A percentile compares a stretch with the other conserved stretches of the same genome.
Conservation (phyloP, 2,113 vertebrate genomes). For the Setophaga coronata region DNA sequence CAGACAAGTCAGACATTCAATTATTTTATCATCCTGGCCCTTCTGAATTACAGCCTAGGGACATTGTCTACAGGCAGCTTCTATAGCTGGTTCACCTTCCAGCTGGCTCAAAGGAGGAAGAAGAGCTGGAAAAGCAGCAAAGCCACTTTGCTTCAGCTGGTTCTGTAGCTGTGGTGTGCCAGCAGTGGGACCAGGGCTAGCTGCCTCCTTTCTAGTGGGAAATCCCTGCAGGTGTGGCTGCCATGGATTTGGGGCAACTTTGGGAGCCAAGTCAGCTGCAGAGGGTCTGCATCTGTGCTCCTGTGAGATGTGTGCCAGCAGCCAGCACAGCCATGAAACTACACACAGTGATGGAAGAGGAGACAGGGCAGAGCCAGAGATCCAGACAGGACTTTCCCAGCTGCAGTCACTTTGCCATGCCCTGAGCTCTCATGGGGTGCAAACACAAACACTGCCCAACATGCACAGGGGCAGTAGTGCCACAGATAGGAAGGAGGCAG, state of each 20-base stretch:
- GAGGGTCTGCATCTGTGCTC: not conserved
- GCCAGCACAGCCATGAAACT: not conserved
- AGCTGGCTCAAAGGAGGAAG: not conserved
- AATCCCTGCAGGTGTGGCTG: not conserved
- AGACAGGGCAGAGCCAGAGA: not conserved
- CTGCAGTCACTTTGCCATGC: too few relatives aligned
- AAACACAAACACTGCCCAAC: not conserved
- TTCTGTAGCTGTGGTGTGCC: not conserved
- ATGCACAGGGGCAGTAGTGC: not conserved
- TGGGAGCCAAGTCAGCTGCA: not conserved
- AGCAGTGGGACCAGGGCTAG: not conserved
- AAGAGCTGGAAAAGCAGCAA: not conserved
- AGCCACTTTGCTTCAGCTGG: not conserved
- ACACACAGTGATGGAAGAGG: not conserved
- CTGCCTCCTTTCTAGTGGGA: not conserved
- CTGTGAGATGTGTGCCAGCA: not conserved
- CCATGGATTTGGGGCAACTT: not conserved
- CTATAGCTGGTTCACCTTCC: not conserved
- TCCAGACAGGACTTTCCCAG: not conserved
- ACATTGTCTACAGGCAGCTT: not conserved
- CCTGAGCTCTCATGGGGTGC: not conserved
- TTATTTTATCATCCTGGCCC: not conserved
- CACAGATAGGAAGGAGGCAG: not conserved
- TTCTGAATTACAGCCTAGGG: not conserved
- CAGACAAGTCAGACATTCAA: not conserved